Conservation (phyloP, 2,113 vertebrate genomes). For the Cyprinus carpio region DNA sequence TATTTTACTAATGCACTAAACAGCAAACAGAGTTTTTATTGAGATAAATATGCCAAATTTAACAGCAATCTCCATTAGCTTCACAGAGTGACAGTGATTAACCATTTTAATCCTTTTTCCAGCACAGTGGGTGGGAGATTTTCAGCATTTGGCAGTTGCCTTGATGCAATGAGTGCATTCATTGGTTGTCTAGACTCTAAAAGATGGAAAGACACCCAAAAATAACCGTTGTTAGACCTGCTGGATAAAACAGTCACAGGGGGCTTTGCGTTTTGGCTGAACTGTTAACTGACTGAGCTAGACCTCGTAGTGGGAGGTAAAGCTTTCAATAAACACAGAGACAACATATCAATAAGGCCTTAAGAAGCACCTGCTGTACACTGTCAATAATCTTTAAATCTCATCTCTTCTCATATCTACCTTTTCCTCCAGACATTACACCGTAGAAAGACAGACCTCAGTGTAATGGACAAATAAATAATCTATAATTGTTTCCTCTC, state of each 20-base stretch:
- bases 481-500: background rate
- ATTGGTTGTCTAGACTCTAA: background rate
- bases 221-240: background rate
- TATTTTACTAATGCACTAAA: background rate
- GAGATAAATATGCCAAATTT: background rate
- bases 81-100: background rate
- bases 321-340: slow-evolving; percentile 12
- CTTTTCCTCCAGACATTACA: background rate
- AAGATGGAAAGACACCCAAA: background rate
- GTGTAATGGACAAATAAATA: background rate
- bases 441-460: no score
- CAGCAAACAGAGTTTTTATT: background rate
- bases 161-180: background rate
- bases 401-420: background rate
- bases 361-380: background rate
- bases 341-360: background rate
- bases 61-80: background rate
- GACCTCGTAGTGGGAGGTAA: background rate
- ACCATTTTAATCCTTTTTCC: background rate
- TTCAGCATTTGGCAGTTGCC: slow-evolving; percentile 11
- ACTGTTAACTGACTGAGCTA: slow-evolving; percentile 10
- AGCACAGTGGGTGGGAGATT: background rate
- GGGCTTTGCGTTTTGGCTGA: background rate
- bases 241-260: slow-evolving; percentile 1
- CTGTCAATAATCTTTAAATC: slow-evolving; percentile 17